Percentiles rank a stretch among this genome's conserved stretches.
Evolutionary conservation across 1,140 invertebrate genomes (phyloP).

Genomic region (Globodera ellingtonae): DNA sequence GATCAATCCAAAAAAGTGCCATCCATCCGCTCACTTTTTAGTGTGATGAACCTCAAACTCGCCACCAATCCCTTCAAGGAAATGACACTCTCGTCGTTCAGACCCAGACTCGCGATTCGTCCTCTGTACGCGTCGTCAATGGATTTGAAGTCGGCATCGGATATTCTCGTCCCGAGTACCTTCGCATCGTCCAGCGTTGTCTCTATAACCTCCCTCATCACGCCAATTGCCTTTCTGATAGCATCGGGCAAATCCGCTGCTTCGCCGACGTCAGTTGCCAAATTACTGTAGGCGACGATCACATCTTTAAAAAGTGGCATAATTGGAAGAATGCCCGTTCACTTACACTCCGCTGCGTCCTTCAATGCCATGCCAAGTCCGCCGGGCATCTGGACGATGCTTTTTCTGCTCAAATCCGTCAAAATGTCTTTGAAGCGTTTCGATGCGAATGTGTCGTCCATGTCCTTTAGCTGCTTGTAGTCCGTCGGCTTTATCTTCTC

Average conservation of each 20-base stretch:
- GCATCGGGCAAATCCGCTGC: neutral
- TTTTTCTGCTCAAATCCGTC: neutral
- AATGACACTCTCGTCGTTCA: neutral
- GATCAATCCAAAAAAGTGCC: neutral
- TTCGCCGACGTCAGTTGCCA: neutral
- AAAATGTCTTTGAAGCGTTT: neutral
- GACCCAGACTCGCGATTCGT: neutral
- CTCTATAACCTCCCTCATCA: neutral
- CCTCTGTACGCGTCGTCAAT: neutral
- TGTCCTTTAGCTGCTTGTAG: neutral
- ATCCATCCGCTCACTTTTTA: neutral
- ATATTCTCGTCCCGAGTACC: neutral
- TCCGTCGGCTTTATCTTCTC: neutral
- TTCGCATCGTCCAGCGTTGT: neutral
- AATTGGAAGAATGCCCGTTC: neutral
- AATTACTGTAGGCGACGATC: neutral
- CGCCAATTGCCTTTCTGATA: neutral
- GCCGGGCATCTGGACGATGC: neutral
- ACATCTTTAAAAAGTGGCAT: neutral
- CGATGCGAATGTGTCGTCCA: neutral
- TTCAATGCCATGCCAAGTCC: neutral
- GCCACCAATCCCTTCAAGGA: neutral
- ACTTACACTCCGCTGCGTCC: neutral
- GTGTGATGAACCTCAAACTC: neutral
- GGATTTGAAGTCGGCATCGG: neutral